Evolutionary conservation across 92 coral and sea anemone species (phyloP).

Genomic region (Bergia puertoricense): DNA sequence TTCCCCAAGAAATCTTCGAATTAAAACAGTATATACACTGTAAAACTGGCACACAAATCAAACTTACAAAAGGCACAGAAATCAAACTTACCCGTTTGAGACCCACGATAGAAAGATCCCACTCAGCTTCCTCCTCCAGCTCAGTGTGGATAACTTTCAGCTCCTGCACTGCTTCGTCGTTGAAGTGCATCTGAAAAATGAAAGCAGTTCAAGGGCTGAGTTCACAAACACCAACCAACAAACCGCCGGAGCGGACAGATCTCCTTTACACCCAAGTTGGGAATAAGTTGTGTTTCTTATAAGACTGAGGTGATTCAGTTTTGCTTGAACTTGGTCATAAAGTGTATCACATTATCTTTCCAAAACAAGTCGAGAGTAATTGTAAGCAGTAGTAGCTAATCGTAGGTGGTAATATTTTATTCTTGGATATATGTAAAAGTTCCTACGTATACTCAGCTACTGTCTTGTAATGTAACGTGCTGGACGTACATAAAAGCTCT

Average conservation of each 20-base stretch:
- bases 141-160: conserved; percentile 76
- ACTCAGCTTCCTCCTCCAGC: conserved; percentile 76
- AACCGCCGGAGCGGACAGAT: no score
- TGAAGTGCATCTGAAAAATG: conserved; percentile 81
- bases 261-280: background rate
- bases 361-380: background rate
- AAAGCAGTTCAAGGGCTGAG: background rate
- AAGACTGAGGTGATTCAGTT: background rate
- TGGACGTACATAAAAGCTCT: no score
- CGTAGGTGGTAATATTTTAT: no score
- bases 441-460: no score
- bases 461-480: no score
- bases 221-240: no score
- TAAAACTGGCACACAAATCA: background rate
- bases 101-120: conserved; percentile 86
- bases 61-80: no score
- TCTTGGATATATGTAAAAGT: no score
- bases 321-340: background rate
- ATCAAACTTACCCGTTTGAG: conserved; percentile 78
- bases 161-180: conserved; percentile 82
- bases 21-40: no score
- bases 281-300: background rate
- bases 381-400: background rate
- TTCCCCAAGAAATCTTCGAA: no score
- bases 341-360: background rate